phyloP scores from a whole-genome alignment of 2,797 vertebrate species.

The Alauda arvensis region DNA sequence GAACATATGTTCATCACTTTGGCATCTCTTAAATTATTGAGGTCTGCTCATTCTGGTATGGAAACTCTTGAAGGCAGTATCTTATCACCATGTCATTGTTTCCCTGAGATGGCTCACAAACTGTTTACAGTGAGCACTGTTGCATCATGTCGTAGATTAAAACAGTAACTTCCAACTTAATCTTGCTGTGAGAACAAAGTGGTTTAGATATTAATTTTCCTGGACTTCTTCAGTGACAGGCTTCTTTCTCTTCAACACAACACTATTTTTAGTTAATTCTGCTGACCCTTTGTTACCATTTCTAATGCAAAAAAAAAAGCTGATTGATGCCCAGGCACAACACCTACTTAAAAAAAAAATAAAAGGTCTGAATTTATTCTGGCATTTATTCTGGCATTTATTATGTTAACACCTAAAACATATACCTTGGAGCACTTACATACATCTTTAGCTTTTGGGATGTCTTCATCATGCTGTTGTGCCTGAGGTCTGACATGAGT shows the following conservation, averaged over 20 bases:
- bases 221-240: not conserved
- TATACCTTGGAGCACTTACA: not conserved
- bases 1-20: not conserved
- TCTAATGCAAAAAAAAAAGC: not conserved
- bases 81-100: not conserved
- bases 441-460: not conserved
- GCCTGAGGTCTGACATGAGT: not conserved
- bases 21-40: not conserved
- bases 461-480: not conserved
- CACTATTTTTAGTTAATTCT: not conserved
- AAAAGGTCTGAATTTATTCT: not conserved
- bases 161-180: not conserved
- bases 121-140: not conserved
- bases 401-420: not conserved
- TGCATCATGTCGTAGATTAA: not conserved
- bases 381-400: not conserved
- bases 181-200: not conserved
- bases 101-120: not conserved
- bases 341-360: not conserved
- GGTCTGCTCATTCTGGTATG: not conserved
- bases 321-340: not conserved
- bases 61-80: not conserved
- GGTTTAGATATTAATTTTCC: not conserved
- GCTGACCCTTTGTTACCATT: not conserved
- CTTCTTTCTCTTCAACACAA: not conserved